Evolutionary conservation across 1,140 invertebrate genomes (phyloP).

Genomic region (Nymphalis io): DNA sequence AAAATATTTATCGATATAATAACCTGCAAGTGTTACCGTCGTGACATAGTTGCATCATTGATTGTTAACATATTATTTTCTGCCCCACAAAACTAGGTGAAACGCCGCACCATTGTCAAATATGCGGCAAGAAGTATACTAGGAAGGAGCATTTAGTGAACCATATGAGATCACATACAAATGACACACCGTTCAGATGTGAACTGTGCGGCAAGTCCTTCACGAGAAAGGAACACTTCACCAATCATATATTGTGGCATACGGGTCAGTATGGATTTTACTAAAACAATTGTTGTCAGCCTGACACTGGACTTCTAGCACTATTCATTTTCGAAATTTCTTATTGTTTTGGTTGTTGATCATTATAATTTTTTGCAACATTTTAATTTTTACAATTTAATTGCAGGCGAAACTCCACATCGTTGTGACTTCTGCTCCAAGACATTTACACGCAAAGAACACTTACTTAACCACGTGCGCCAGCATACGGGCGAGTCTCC

Average conservation of each 20-base stretch:
- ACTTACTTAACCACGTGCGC: constrained; percentile 88
- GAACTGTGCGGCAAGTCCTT: constrained; percentile 94
- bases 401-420: constrained; percentile 89
- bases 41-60: constrained; percentile 77
- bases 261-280: constrained; percentile 81
- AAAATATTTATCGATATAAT: constrained; percentile 15
- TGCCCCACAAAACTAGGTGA: constrained; percentile 81
- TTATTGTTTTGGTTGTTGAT: too few species aligned
- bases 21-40: constrained; percentile 4
- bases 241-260: constrained; percentile 93
- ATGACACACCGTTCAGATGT: constrained; percentile 89
- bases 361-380: too few species aligned
- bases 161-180: constrained; percentile 90
- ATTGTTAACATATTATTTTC: constrained; percentile 79
- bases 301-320: too few species aligned
- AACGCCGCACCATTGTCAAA: constrained; percentile 87
- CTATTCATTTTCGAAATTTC: too few species aligned
- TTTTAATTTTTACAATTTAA: too few species aligned
- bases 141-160: constrained; percentile 89
- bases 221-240: constrained; percentile 92
- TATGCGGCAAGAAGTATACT: constrained; percentile 89
- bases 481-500: constrained; percentile 91
- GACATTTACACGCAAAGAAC: constrained; percentile 86
- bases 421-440: constrained; percentile 91
- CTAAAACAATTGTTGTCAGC: neutral